phyloP scores from a whole-genome alignment of 1,140 invertebrate genomes.

The Cheumatopsyche charites region DNA sequence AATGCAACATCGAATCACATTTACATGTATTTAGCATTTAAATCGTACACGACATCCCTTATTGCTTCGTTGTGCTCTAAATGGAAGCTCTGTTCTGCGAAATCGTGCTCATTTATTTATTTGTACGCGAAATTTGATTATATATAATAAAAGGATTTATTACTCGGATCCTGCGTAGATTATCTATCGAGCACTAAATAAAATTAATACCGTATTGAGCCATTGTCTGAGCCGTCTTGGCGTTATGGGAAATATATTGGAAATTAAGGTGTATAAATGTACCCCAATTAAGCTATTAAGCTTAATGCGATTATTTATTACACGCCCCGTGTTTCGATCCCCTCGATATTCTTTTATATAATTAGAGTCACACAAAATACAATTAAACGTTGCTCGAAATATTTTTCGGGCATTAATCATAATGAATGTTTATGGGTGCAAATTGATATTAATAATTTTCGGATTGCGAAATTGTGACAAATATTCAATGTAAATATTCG shows the following conservation, averaged over 20 bases:
- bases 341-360: neutral
- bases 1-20: too few species aligned
- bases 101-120: neutral
- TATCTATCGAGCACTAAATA: slow-evolving; percentile 19
- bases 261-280: slow-evolving; percentile 19
- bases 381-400: too few species aligned
- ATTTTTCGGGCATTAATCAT: too few species aligned
- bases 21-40: too few species aligned
- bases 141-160: slow-evolving; percentile 21
- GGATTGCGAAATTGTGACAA: too few species aligned
- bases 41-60: too few species aligned
- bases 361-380: too few species aligned
- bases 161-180: slow-evolving; percentile 8
- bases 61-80: too few species aligned
- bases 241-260: slow-evolving; percentile 21
- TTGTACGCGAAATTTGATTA: slow-evolving; percentile 9
- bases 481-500: too few species aligned
- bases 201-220: slow-evolving; percentile 7
- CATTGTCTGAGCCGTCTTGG: slow-evolving; percentile 17
- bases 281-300: slow-evolving; percentile 13
- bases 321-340: slow-evolving; percentile 8
- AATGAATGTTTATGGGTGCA: too few species aligned
- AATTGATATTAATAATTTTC: too few species aligned
- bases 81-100: too few species aligned
- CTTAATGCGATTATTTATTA: slow-evolving; percentile 18